Evolutionary conservation across 2,113 vertebrate species (phyloP).

Genomic region (Danionella cerebrum): DNA sequence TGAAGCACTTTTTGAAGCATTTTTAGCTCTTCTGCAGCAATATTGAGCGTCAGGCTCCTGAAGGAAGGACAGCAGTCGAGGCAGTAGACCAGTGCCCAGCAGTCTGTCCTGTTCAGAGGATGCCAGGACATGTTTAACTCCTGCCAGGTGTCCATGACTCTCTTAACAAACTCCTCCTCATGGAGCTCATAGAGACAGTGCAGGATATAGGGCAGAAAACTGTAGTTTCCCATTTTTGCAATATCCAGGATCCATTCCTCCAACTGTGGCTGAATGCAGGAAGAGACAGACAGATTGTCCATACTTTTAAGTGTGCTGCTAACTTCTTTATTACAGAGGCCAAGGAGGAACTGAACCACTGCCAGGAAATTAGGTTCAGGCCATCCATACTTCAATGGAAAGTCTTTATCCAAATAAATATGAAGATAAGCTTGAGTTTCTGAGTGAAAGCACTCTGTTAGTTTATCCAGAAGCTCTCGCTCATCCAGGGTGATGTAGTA

Average conservation of each 20-base stretch:
- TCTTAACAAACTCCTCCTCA: constrained; percentile 8
- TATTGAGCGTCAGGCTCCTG: constrained; percentile 2
- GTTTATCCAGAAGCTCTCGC: not conserved
- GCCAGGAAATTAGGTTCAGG: not conserved
- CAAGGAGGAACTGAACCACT: constrained; percentile 16
- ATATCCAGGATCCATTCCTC: constrained; percentile 8
- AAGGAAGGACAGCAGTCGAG: constrained; percentile 1
- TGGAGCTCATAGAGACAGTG: constrained; percentile 28
- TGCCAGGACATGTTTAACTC: not conserved
- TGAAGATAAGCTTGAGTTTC: not conserved
- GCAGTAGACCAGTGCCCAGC: constrained; percentile 19
- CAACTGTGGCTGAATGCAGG: not conserved
- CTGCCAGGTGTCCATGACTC: not conserved
- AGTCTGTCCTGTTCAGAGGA: constrained; percentile 14
- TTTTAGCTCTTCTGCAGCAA: constrained; percentile 3
- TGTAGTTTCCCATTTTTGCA: not conserved
- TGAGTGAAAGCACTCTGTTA: not conserved
- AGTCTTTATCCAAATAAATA: not conserved
- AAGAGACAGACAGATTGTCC: not conserved
- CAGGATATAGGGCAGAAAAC: not conserved
- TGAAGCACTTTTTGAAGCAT: constrained; percentile 14
- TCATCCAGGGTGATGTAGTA: constrained; percentile 4
- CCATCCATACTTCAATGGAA: not conserved
- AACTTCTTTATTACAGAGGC: constrained; percentile 10
- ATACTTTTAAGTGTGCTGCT: not conserved